phyloP scores from a whole-genome alignment of 2,888 invertebrate genomes.

The Dilophus febrilis region DNA sequence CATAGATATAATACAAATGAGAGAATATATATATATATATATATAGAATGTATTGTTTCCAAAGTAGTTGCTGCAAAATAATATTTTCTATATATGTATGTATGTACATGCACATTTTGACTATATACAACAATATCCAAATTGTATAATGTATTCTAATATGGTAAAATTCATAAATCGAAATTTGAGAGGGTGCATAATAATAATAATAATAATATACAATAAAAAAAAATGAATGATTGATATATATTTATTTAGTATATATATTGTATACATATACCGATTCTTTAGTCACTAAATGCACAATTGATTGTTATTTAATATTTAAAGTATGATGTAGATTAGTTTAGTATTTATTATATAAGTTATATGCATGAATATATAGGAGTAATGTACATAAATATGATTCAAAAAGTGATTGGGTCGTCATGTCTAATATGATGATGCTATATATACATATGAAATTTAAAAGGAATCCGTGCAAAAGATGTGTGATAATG shows the following conservation, averaged over 20 bases:
- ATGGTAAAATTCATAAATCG: not conserved
- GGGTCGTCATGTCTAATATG: no score
- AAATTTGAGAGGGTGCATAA: constrained; percentile 1
- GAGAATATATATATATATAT: not conserved
- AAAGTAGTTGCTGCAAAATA: not conserved
- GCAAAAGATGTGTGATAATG: no score
- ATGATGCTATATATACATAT: no score
- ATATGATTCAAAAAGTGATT: no score
- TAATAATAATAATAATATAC: constrained; percentile 1
- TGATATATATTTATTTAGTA: no score
- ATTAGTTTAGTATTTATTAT: no score
- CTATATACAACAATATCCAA: no score
- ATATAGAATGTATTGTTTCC: not conserved
- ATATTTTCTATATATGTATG: not conserved
- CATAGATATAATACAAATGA: no score
- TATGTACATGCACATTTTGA: not conserved
- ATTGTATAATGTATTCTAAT: no score
- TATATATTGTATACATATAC: not conserved
- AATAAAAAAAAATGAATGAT: not conserved
- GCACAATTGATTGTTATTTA: constrained; percentile 8
- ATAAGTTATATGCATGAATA: not conserved
- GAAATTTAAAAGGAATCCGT: no score
- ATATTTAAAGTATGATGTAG: constrained; percentile 4
- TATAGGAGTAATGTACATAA: not conserved
- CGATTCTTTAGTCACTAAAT: constrained; percentile 4